Base-by-base conservation (phyloP, 2,797 vertebrate species). In the Heliangelus exortis region DNA sequence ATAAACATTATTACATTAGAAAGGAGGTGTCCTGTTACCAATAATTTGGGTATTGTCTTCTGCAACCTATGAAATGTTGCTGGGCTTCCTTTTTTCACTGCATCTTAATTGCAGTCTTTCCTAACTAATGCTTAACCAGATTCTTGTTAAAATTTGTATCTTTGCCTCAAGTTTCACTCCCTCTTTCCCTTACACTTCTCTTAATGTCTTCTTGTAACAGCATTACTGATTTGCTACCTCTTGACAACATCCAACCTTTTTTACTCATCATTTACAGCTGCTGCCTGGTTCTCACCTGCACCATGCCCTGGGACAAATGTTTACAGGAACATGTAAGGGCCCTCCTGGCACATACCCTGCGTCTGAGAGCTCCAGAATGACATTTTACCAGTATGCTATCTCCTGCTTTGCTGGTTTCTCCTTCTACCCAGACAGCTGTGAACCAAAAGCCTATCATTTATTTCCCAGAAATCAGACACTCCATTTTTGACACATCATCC, bases 321-420 rank as follows among this genome's bases (percentile, higher is more conserved):
- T 34, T 39, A 9, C 50, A 18, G 36, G 36, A 68, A 31, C 29
- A 12, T 0, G 0, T 1, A 6, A 6, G 15, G 55, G 28, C 26
- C 6, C 19, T 16, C 29, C 75, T 1, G 7, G 41, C 7, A 1
- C 15, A 0, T 31, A 26, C 48, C 19, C 1, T 1, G 31, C 28
- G 51, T 7, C 58, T 2, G 0, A n/a, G 14, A 41, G 31, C 71
- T 65, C 29, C 28, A 26, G 45, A 26, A 9, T 1, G 0, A 15
- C 17, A 1, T 21, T 31, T n/a, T n/a, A 15, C 7, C 66, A 7
- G 3, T 0, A 3, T 0, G 2, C 7, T 4, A 15, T 2, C 34
- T 47, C 8, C 73, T 4, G 12, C 50, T 23, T 19, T 3, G 39
- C 28, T 4, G 8, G 0, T 5, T 54, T 15, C 53, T 63, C 53